Evolutionary conservation across 1,140 invertebrate species (phyloP).

Genomic region (Parapsyche elsis): DNA sequence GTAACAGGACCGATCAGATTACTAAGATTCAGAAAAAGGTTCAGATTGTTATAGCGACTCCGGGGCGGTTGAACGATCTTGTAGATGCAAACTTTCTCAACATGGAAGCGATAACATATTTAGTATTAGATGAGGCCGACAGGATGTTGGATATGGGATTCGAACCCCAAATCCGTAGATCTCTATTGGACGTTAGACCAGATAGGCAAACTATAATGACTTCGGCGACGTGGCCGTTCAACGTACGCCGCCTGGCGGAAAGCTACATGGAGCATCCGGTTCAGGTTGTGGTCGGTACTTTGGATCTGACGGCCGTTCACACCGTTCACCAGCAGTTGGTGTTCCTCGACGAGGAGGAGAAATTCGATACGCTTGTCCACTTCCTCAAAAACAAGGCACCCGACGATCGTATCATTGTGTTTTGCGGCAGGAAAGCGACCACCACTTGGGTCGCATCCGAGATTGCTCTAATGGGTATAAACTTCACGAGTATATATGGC

Average conservation of each 20-base stretch:
- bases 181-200: conserved; percentile 79
- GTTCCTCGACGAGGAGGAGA: conserved; percentile 75
- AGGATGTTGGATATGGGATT: conserved; percentile 90
- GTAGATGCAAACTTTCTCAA: conserved; percentile 74
- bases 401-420: conserved; percentile 87
- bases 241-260: conserved; percentile 82
- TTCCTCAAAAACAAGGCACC: conserved; percentile 74
- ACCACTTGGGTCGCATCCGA: conserved; percentile 87
- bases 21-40: conserved; percentile 76
- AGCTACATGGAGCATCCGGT: conserved; percentile 89
- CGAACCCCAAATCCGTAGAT: conserved; percentile 87
- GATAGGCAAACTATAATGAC: conserved; percentile 90
- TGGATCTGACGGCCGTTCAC: conserved; percentile 87
- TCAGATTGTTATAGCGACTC: conserved; percentile 91
- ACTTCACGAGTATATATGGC: conserved; percentile 87
- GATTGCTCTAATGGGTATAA: conserved; percentile 74
- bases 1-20: conserved; percentile 80
- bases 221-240: conserved; percentile 88
- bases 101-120: conserved; percentile 81
- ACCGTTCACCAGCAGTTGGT: conserved; percentile 82
- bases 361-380: conserved; percentile 64
- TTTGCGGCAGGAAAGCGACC: conserved; percentile 85
- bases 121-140: conserved; percentile 94
- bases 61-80: conserved; percentile 88
- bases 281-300: conserved; percentile 87